phyloP scores from a whole-genome alignment of 2,888 invertebrate species.

The Machimus rusticus region DNA sequence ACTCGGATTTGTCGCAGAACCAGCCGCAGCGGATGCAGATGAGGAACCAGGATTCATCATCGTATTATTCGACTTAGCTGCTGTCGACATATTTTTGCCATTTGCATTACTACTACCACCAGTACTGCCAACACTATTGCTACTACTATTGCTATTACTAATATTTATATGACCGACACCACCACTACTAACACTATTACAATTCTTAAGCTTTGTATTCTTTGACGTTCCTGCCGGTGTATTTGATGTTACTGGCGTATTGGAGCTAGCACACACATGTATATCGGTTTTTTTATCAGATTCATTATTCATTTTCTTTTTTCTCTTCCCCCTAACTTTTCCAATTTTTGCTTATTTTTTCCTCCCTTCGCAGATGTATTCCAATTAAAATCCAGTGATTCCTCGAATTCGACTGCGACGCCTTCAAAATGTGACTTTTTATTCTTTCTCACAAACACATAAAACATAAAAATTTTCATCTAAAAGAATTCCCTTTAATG shows the following conservation, averaged over 20 bases:
- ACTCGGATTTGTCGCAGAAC: not conserved
- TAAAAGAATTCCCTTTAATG: constrained; percentile 26
- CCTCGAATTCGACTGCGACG: not conserved
- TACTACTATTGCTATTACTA: constrained; percentile 45
- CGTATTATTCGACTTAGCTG: constrained; percentile 42
- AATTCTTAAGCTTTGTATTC: constrained; percentile 49
- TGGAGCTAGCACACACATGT: constrained; percentile 54
- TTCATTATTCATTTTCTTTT: constrained; percentile 58
- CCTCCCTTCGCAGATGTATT: constrained; percentile 27
- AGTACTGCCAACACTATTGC: constrained; percentile 49
- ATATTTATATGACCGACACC: not conserved
- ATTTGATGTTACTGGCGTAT: constrained; percentile 49
- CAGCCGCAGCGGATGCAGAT: constrained; percentile 30
- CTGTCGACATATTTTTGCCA: constrained; percentile 53
- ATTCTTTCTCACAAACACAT: constrained; percentile 26
- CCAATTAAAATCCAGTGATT: not conserved
- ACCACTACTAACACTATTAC: constrained; percentile 47
- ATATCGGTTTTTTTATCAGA: constrained; percentile 59
- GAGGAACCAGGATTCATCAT: constrained; percentile 31
- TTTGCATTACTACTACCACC: constrained; percentile 52
- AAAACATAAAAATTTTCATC: constrained; percentile 28
- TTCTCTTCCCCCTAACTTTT: constrained; percentile 46
- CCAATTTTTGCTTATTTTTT: constrained; percentile 46
- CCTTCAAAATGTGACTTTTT: constrained; percentile 1
- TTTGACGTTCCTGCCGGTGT: constrained; percentile 50